These are phyloP conservation scores for Boleophthalmus pectinirostris DNA, from an alignment of 2,113 vertebrate species.

Conservation along the genomic window DNA sequence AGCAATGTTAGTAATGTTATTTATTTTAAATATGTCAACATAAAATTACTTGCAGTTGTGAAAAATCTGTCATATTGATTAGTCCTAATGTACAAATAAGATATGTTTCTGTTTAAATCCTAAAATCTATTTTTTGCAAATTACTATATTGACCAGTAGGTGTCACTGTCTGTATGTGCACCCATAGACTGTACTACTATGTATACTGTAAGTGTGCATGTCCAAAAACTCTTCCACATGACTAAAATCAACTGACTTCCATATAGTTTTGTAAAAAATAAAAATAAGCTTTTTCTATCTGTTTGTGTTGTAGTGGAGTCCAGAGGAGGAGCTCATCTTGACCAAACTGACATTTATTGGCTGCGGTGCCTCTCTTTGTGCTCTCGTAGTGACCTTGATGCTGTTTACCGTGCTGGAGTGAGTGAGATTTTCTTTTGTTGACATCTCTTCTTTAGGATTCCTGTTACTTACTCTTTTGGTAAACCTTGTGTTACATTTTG, in stretches of 20 bases:
- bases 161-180: conserved; percentile 48
- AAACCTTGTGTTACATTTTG: not conserved
- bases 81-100: not conserved
- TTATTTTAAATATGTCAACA: too few relatives aligned
- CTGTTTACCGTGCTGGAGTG: conserved; percentile 82
- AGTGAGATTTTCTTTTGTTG: conserved; percentile 51
- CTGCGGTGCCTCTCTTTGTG: conserved; percentile 81
- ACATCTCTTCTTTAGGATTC: conserved; percentile 3
- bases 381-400: conserved; percentile 81
- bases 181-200: too few relatives aligned
- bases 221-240: not conserved
- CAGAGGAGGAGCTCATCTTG: conserved; percentile 75
- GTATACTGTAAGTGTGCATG: too few relatives aligned
- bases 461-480: not conserved
- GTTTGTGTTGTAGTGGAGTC: conserved; percentile 70
- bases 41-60: too few relatives aligned
- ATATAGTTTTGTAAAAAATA: not conserved
- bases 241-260: not conserved
- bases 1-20: too few relatives aligned
- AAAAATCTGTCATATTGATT: too few relatives aligned
- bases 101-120: not conserved
- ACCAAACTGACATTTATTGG: conserved; percentile 83
- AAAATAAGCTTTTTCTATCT: not conserved
- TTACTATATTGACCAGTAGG: conserved; percentile 53
- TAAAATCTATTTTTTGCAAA: not conserved